These are phyloP conservation scores for Odontocolon sp. DNA, from an alignment of 2,888 invertebrate genomes.

Conservation along the genomic window DNA sequence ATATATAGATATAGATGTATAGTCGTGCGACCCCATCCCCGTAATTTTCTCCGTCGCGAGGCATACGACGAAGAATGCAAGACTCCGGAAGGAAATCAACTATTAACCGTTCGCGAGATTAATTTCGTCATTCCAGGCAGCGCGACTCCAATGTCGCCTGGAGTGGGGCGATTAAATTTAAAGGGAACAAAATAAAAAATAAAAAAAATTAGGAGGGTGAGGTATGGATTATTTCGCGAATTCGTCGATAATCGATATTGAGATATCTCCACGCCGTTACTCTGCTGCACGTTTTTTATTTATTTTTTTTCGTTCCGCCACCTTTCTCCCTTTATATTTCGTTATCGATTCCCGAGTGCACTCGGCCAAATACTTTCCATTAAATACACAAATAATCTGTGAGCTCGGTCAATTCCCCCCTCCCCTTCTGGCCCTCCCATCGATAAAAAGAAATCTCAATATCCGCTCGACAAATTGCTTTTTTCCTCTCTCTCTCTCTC, in stretches of 20 bases:
- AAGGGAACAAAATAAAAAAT: slow-evolving; percentile 25
- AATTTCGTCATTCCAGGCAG: slow-evolving; percentile 55
- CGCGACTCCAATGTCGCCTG: slow-evolving; percentile 23
- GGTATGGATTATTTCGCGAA: slow-evolving; percentile 35
- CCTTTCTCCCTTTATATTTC: slow-evolving; percentile 26
- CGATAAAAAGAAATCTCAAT: slow-evolving; percentile 41
- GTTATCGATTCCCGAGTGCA: slow-evolving; percentile 44
- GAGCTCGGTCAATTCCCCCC: slow-evolving; percentile 2
- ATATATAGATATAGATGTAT: slow-evolving; percentile 2
- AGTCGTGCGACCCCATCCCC: background rate
- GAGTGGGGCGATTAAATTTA: background rate
- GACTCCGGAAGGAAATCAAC: slow-evolving; percentile 55
- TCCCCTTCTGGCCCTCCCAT: too few species aligned
- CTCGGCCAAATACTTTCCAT: slow-evolving; percentile 46
- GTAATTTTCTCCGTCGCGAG: background rate
- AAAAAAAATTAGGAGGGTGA: slow-evolving; percentile 29
- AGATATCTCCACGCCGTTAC: slow-evolving; percentile 6
- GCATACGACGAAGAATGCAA: slow-evolving; percentile 29
- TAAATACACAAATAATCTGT: slow-evolving; percentile 47
- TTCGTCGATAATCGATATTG: slow-evolving; percentile 53
- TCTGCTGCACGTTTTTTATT: background rate
- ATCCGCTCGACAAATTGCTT: slow-evolving; percentile 39
- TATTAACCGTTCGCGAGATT: slow-evolving; percentile 56
- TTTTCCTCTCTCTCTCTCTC: background rate
- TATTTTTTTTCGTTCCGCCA: background rate